Evolutionary conservation across 2,888 invertebrate species (phyloP).

Genomic region (Caradrina clavipalpis): DNA sequence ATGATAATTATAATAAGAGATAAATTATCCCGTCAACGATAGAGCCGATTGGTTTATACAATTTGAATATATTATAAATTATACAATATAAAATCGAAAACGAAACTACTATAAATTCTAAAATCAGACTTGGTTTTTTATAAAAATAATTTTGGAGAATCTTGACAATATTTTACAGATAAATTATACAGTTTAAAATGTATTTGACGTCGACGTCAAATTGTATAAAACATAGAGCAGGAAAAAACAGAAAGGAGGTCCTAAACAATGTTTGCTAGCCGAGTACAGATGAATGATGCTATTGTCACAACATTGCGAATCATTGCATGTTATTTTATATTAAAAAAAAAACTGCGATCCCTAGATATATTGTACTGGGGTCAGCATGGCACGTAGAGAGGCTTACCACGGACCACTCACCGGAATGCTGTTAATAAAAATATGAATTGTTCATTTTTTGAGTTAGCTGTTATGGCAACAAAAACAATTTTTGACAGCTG

Average conservation of each 20-base stretch:
- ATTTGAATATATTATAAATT: conserved; percentile 38
- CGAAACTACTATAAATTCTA: conserved; percentile 41
- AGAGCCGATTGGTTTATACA: conserved; percentile 51
- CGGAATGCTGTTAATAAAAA: conserved; percentile 72
- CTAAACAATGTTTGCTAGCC: conserved; percentile 61
- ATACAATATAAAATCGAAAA: conserved; percentile 9
- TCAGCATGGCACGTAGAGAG: conserved; percentile 64
- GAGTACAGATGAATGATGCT: conserved; percentile 33
- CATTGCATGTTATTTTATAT: conserved; percentile 70
- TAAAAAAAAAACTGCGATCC: conserved; percentile 48
- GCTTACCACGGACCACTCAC: conserved; percentile 71
- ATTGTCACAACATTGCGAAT: conserved; percentile 57
- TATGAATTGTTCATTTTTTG: conserved; percentile 63
- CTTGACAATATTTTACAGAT: conserved; percentile 38
- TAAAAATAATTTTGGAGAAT: not conserved
- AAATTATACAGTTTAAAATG: conserved; percentile 6
- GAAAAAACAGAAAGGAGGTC: conserved; percentile 17
- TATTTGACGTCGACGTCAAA: conserved; percentile 27
- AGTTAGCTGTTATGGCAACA: conserved; percentile 66
- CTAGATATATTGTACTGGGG: conserved; percentile 45
- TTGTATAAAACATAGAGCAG: conserved; percentile 46
- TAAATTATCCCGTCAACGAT: conserved; percentile 32
- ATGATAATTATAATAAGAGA: conserved; percentile 56
- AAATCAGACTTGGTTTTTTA: not conserved
- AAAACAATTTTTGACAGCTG: conserved; percentile 7